Evolutionary conservation across 1,140 invertebrate genomes (phyloP), one percentile per base, ranked within the genome.

Genomic region (Drosophila pallidifrons): DNA sequence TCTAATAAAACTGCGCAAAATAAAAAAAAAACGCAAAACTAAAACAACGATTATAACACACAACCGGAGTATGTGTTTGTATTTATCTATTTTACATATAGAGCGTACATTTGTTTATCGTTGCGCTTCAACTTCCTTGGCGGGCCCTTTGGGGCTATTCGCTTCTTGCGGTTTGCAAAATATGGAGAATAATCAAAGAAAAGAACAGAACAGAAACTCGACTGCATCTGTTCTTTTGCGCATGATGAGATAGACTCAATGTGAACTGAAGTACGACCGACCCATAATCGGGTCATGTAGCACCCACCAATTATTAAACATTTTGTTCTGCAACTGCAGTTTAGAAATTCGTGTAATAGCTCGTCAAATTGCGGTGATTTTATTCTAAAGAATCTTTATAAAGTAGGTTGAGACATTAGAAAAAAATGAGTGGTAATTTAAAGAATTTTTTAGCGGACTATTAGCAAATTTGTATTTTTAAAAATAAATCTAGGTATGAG

Each of bases 71-170:
- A 32, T 59, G 35, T 13, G 43, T 41, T 55, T 11, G 51, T 51
- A 15, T 63, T 77, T 85, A 87, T 86, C 67, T 78, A 51, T 66
- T 72, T 49, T 60, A 46, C 41, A 49, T 86, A 54, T 55, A 77
- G 70, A 59, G 71, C 68, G 60, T 43, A 30, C 65, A 79, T 85
- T 78, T 72, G 66, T 81, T 81, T 85, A 85, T 85, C 82, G 73
- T 49, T 79, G 52, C 54, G 61, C 51, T 76, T 35, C 57, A 55
- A 75, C 85, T 86, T 86, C 82, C 82, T 86, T 83, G 72, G 65
- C 65, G 71, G 71, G 43, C 57, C 15, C 71, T 69, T 74, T 61
- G 45, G 41, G 41, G 38, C 38, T 52, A 32, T 63, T 75, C 51
- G 57, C 47, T 49, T 54, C 49, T 61, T 78, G 82, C 45, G 70